Evolutionary conservation across 2,888 invertebrate species (phyloP).

Genomic region (Stenodera caucasica): DNA sequence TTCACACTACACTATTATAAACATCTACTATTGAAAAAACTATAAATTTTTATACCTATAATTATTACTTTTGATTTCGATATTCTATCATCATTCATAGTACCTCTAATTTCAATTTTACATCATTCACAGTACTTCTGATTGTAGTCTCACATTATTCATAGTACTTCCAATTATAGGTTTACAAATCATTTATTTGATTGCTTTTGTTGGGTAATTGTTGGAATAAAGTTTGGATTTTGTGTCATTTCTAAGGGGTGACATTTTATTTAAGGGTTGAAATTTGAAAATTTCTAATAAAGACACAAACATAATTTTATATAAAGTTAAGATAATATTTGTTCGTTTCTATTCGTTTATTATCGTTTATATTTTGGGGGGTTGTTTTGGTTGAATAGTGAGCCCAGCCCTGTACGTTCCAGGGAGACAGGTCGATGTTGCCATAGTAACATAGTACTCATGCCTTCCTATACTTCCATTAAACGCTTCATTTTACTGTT

Average conservation of each 20-base stretch:
- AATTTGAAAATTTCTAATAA: neutral
- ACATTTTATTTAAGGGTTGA: no score
- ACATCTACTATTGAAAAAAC: no score
- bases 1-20: neutral
- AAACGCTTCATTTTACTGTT: slow-evolving; percentile 44
- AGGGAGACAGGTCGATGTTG: slow-evolving; percentile 45
- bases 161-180: no score
- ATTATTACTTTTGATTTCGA: neutral
- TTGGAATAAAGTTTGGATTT: no score
- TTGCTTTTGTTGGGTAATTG: no score
- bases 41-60: neutral
- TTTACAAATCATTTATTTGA: no score
- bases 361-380: neutral
- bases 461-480: slow-evolving; percentile 45
- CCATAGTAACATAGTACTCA: slow-evolving; percentile 47
- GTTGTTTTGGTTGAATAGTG: slow-evolving; percentile 6
- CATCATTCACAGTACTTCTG: no score
- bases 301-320: neutral
- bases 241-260: no score
- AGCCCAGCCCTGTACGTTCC: slow-evolving; percentile 33
- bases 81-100: no score
- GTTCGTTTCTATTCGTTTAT: neutral
- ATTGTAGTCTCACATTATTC: no score
- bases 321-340: neutral
- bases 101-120: no score